Evolutionary conservation across 2,113 vertebrate genomes (phyloP), one percentile per base, ranked within the genome.

Genomic region (Pelobates fuscus): DNA sequence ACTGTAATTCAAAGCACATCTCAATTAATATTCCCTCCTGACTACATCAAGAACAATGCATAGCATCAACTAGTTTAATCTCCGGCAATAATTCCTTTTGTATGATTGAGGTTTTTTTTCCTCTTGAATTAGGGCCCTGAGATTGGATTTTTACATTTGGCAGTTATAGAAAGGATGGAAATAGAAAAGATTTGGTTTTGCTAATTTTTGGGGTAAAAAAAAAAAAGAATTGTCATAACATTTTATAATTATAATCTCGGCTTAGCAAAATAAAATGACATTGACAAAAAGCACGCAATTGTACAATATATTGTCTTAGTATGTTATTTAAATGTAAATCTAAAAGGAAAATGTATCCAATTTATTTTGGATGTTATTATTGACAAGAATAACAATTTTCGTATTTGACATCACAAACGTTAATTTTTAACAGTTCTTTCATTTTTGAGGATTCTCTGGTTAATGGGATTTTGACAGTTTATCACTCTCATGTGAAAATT

Each of bases 61-160:
- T 87, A 89, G 89, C 92, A 91, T 91, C 91, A 93, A 94, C 93
- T 92, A 91, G 91, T 95, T 98, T 95, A 97, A 96, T 95, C 92
- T 96, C 93, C 82, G 80, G 92, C 93, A 92, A 89, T 92, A 91
- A 92, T 91, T 90, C 82, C 86, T 82, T 93, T 91, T 92, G 86
- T 89, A 81, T 83, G 83, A 83, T 86, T 86, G 86, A 88, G 88
- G n/a, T 90, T 87, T 84, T 86, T 87, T 80, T 71, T 37, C 32
- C 77, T 78, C 82, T 83, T 82, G 84, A 90, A 87, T 88, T 87
- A 83, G 82, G 85, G 83, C 84, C 84, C 88, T 85, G 88, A 87
- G 81, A 29, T 6, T 78, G 82, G 86, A 88, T 90, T 89, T 92
- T 81, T 77, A 61, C 27, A 67, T 57, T 71, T 78, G 66, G 59